Evolutionary conservation across 2,888 invertebrate species (phyloP).

Genomic region (Mimachlamys varia): DNA sequence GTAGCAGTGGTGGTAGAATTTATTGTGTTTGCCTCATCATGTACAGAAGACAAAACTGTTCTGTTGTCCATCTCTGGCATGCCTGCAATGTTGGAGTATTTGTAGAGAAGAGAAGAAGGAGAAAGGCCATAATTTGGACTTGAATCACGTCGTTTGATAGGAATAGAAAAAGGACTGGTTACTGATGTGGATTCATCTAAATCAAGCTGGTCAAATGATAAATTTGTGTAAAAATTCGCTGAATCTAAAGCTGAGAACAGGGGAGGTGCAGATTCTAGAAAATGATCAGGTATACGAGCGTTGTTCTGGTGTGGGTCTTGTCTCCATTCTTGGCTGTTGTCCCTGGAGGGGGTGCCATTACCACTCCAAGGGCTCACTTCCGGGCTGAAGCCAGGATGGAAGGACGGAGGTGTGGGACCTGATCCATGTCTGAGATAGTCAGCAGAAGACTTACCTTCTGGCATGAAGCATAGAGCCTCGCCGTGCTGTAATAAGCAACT

Average conservation of each 20-base stretch:
- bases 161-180: constrained; percentile 9
- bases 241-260: constrained; percentile 11
- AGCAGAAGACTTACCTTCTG: constrained; percentile 18
- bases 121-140: constrained; percentile 28
- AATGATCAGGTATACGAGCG: constrained; percentile 21
- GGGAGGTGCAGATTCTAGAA: constrained; percentile 10
- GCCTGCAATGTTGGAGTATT: constrained; percentile 13
- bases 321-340: constrained; percentile 3
- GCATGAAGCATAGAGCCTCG: constrained; percentile 15
- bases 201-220: constrained; percentile 18
- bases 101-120: constrained; percentile 21
- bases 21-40: constrained; percentile 21
- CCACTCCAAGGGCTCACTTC: constrained; percentile 31
- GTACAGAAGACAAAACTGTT: constrained; percentile 14
- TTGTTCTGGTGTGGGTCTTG: constrained; percentile 19
- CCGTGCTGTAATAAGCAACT: neutral
- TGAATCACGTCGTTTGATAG: neutral
- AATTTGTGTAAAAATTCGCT: constrained; percentile 8
- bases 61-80: constrained; percentile 19
- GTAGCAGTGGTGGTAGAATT: neutral
- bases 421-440: constrained; percentile 33
- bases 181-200: constrained; percentile 12
- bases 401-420: neutral
- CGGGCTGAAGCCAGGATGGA: neutral
- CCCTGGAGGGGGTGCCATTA: constrained; percentile 26